These are phyloP conservation scores for Harpegnathos saltator DNA, from an alignment of 1,140 invertebrate species.

Conservation along the genomic window DNA sequence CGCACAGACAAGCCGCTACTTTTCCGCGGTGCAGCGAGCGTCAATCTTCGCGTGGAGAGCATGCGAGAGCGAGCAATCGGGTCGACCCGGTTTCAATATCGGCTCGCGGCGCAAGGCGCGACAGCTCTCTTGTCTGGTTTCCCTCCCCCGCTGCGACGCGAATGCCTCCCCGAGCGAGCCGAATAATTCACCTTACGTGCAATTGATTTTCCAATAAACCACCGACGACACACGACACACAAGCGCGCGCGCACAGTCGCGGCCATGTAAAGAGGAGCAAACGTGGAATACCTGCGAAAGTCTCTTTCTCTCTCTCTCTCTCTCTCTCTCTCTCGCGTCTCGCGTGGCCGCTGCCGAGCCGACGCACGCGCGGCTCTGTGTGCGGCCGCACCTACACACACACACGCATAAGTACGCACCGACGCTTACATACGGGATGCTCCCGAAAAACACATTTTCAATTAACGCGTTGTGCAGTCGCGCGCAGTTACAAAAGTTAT, in stretches of 20 bases:
- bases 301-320: no score
- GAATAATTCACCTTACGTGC: constrained; percentile 68
- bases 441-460: constrained; percentile 22
- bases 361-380: neutral
- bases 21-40: constrained; percentile 30
- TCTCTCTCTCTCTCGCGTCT: no score
- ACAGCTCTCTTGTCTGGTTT: constrained; percentile 23
- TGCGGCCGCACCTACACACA: no score
- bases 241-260: neutral
- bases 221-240: constrained; percentile 8
- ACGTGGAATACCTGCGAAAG: constrained; percentile 24
- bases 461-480: no score
- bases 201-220: constrained; percentile 69
- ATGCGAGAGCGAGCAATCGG: constrained; percentile 8
- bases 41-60: constrained; percentile 8
- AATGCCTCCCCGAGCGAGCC: constrained; percentile 34
- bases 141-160: constrained; percentile 14
- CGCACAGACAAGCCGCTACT: neutral
- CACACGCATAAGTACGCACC: neutral
- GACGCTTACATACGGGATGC: constrained; percentile 1
- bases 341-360: constrained; percentile 12
- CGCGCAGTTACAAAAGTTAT: no score
- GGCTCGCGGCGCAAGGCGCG: no score
- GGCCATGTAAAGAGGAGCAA: constrained; percentile 11
- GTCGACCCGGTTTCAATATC: constrained; percentile 47